Base-by-base conservation (phyloP, 2,113 vertebrate genomes). In the Delphinus delphis region DNA sequence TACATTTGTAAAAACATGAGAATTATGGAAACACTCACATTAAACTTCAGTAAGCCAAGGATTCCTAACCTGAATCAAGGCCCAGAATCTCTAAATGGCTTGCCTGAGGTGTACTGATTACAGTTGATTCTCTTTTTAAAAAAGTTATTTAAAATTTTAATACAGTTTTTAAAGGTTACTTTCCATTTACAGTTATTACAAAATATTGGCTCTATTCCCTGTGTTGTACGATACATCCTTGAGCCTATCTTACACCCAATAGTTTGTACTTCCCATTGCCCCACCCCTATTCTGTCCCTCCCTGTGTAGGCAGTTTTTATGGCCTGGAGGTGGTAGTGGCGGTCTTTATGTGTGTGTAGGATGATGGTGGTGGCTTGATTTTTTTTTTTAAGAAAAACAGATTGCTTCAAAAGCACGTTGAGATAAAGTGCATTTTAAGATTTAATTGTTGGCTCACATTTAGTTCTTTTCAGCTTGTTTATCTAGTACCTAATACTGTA, bases 401-500 rank as follows among this genome's bases (percentile, higher is more conserved):
- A 47, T 25, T 88, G 63, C 17, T 79, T 97, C 71, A 88, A 94
- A 95, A 80, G 80, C 50, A 84, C 55, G 26, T 84, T 94, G 73
- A 79, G 26, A 9, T 79, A 17, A 91, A n/a, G 41, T 74, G 8
- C 15, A 63, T 82, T 85, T 88, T 92, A 76, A 81, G 38, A 79
- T 86, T 79, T 89, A 20, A 67, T 63, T 89, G 92, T 94, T 73
- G 17, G 36, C 53, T 96, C 58, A 71, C 18, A 41, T 79, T 95
- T 86, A 82, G 28, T 95, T 94, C 68, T 92, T 84, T 81, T 79
- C 44, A 81, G 17, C 47, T 68, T 86, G 55, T 85, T 76, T 62
- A 88, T 76, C 21, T 77, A 58, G n/a, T 86, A 92, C 31, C 41
- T 83, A 73, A 74, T 36, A 55, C 31, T 83, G 28, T 77, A 83